Evolutionary conservation across 2,888 invertebrate genomes (phyloP), one percentile per base, ranked within the genome.

Genomic region (Bellardia pandia): DNA sequence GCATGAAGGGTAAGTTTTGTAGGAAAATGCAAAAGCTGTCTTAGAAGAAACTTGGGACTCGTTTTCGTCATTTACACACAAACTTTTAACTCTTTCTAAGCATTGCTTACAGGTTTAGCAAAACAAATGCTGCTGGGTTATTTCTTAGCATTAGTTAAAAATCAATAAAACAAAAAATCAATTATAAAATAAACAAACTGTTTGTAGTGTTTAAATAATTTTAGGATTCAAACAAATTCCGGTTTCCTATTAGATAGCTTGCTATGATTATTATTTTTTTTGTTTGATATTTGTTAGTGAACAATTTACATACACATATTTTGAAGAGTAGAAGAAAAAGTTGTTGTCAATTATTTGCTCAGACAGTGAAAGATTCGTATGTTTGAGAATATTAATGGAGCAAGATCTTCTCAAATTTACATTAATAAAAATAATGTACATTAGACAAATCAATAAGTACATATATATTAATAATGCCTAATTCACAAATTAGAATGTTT

Each of bases 211-310:
- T 79, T 13, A 58, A 48, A 60, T 60, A 48, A 69, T 58, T 62
- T 71, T 71, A 16, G 8, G 11, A 62, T 33, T 30, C 62, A 37
- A 62, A 68, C 3, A 30, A 75, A 71, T 75, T 79, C 85, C 60
- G 62, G 79, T 85, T 85, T 58, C 33, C 14, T 51, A 53, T 76
- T 42, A 58, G 11, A 85, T 74, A 51, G 9, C 53, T 42, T 66
- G 64, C 80, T 76, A 66, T 75, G 72, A 85, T 40, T 62, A 14
- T 11, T 48, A 42, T 53, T 56, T 42, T 1, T 64, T 30, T 58
- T 56, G 42, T 56, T 60, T n/a, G 14, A 37, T 76, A 51, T n/a
- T 9, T 62, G 3, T 13, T 13, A 45, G 45, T 45, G 0, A 66
- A 56, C 1, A 66, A 45, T 75, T 37, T 33, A 14, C 23, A 42